Conservation (phyloP, 2,797 vertebrate species). For the Eulemur albifrons region DNA sequence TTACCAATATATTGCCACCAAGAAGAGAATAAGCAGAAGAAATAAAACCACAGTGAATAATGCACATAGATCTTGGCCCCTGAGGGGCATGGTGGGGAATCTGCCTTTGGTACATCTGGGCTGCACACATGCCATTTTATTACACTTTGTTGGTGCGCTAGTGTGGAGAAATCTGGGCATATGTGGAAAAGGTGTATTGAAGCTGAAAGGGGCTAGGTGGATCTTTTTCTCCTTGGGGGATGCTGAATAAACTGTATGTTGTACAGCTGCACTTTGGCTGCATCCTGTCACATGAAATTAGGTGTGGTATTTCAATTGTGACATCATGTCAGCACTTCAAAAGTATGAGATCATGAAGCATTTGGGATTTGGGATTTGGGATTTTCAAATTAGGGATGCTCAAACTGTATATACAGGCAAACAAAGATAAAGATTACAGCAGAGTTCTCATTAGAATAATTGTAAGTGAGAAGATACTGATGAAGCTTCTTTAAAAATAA, state of each 20-base stretch:
- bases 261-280: not conserved
- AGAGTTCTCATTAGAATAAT: not conserved
- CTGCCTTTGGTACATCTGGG: too few species aligned
- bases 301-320: not conserved
- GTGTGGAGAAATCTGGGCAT: too few species aligned
- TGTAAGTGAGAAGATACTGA: not conserved
- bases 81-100: too few species aligned
- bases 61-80: too few species aligned
- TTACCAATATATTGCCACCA: too few species aligned
- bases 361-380: not conserved
- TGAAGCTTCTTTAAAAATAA: not conserved
- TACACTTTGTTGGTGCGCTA: too few species aligned
- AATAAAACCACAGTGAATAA: too few species aligned
- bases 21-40: too few species aligned
- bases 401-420: not conserved
- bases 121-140: too few species aligned
- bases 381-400: not conserved
- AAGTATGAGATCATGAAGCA: not conserved
- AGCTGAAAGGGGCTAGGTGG: too few species aligned
- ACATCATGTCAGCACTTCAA: not conserved
- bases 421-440: conserved; percentile 16
- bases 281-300: not conserved
- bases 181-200: too few species aligned
- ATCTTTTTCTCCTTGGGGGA: too few species aligned
- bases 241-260: not conserved